These are phyloP conservation scores for Seira musarum DNA, from an alignment of 2,888 invertebrate species.

Conservation along the genomic window DNA sequence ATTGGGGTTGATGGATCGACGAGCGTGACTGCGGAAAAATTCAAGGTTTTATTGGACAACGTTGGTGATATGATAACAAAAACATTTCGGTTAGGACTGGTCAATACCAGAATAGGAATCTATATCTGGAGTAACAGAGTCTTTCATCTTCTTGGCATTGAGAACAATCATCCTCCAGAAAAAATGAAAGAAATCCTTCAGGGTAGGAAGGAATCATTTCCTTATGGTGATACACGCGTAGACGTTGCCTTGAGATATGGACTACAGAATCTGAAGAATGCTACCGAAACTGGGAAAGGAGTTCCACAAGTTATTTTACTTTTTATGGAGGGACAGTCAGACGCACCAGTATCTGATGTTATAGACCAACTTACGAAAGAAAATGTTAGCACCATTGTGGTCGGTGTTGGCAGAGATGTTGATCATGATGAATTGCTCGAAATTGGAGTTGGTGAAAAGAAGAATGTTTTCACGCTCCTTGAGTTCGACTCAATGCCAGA, in stretches of 20 bases:
- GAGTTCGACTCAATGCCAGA: conserved; percentile 50
- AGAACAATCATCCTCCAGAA: not conserved
- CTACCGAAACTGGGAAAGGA: conserved; percentile 1
- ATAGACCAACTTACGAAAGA: not conserved
- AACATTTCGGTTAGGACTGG: no score
- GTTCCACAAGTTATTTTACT: conserved; percentile 47
- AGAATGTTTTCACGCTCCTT: conserved; percentile 30
- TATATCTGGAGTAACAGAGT: conserved; percentile 14
- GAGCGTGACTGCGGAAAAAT: no score
- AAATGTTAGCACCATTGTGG: conserved; percentile 44
- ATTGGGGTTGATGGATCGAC: conserved; percentile 48
- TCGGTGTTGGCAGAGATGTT: conserved; percentile 49
- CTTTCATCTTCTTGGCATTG: conserved; percentile 3
- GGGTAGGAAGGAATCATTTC: not conserved
- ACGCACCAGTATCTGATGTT: not conserved
- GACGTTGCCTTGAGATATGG: conserved; percentile 30
- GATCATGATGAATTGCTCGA: conserved; percentile 30
- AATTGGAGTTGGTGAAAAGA: conserved; percentile 27
- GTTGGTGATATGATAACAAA: no score
- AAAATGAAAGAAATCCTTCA: conserved; percentile 25
- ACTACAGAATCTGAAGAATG: conserved; percentile 23
- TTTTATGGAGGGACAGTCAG: conserved; percentile 54
- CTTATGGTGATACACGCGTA: conserved; percentile 32
- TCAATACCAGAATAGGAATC: conserved; percentile 7
- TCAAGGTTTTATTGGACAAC: no score